Evolutionary conservation across 2,888 invertebrate species (phyloP), one percentile per base, ranked within the genome.

Genomic region (Coremacera marginata): DNA sequence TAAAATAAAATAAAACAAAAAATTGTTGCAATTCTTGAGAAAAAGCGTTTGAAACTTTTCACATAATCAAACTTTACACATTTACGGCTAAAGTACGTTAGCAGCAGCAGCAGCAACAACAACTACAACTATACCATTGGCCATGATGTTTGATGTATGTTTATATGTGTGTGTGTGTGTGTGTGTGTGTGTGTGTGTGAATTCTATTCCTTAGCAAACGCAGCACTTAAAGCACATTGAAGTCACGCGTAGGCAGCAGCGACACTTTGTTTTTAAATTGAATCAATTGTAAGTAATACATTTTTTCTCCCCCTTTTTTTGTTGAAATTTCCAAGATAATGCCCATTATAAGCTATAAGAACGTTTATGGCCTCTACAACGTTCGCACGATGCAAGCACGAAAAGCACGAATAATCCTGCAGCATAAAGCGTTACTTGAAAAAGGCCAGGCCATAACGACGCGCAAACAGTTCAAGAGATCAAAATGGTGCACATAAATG

Each of bases 41-140:
- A 60, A 25, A 27, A 60, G 25, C 57, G 25, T 44, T 67, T 22
- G 37, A 70, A 70, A 70, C 27, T 70, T 70, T 70, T 70, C 70
- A 51, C 52, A 70, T 70, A 70, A 52, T 70, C 70, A 70, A 70
- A 70, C 70, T 70, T 70, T 70, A 70, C 70, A 70, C 70, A 70
- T 70, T 70, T 70, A 52, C n/a, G 52, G 25, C 70, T 22, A 27
- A 51, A 51, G 27, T 16, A 44, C 22, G 67, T 9, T n/a, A 22
- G 31, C 11, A 14, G 65, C 65, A 57, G 16, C 22, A 57, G 22
- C 19, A 57, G 22, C 22, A 57, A 60, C 25, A 22, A 44, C 44
- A 37, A 37, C 5, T 8, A 44, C 44, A 3, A 44, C 44, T 44
- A 14, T 44, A 44, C 11, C 44, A 44, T 44, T 44, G 44, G 44